These are phyloP conservation scores for Gryllus bimaculatus DNA, from an alignment of 1,140 invertebrate genomes.

Conservation along the genomic window DNA sequence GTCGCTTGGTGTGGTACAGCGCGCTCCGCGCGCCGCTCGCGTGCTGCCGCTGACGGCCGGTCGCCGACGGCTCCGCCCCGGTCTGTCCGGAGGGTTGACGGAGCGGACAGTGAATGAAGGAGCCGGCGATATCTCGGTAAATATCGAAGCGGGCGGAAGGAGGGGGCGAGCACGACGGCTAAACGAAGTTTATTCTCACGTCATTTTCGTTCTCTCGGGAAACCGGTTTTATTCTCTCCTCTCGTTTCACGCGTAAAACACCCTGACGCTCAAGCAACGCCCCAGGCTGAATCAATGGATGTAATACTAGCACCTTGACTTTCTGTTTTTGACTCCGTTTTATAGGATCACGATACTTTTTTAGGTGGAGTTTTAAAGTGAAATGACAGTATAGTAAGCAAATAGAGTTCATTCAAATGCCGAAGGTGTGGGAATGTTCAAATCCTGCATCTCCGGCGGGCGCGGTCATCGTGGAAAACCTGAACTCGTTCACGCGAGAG, in stretches of 20 bases:
- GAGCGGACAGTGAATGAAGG: neutral
- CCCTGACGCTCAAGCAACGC: too few species aligned
- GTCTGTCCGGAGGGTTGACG: neutral
- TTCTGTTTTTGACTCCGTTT: neutral
- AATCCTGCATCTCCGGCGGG: too few species aligned
- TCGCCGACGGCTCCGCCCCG: too few species aligned
- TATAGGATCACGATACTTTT: neutral
- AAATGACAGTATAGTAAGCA: neutral
- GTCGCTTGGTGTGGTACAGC: too few species aligned
- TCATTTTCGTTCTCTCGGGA: neutral
- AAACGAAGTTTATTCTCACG: neutral
- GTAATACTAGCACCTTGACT: neutral
- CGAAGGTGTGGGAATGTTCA: too few species aligned
- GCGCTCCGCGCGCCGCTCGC: too few species aligned
- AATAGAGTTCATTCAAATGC: neutral
- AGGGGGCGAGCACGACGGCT: neutral
- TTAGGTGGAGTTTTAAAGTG: neutral
- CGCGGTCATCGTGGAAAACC: too few species aligned
- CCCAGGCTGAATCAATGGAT: neutral
- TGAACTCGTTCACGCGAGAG: too few species aligned
- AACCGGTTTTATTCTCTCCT: neutral
- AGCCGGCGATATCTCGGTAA: neutral
- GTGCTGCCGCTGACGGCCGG: too few species aligned
- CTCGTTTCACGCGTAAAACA: neutral
- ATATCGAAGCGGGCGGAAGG: neutral